phyloP scores from a whole-genome alignment of 2,113 vertebrate genomes.

The Ancistrus triradiatus region DNA sequence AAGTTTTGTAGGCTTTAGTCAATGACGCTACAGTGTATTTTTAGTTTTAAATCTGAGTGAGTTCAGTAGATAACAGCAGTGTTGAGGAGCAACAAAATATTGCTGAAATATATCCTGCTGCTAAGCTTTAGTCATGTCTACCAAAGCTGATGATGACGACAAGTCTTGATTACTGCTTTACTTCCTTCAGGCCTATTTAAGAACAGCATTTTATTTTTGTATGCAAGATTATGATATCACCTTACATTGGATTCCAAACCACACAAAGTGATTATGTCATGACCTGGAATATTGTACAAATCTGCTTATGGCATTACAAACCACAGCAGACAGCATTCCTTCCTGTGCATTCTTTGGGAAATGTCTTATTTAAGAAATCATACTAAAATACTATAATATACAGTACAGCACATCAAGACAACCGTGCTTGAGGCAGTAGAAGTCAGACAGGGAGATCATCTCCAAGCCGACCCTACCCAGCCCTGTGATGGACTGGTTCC shows the following conservation, averaged over 20 bases:
- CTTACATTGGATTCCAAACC: not conserved
- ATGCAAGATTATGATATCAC: slow-evolving; percentile 9
- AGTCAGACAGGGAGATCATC: too few relatives aligned
- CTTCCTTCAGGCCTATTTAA: slow-evolving; percentile 7
- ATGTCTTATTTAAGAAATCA: too few relatives aligned
- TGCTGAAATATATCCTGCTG: slow-evolving; percentile 8
- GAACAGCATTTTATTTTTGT: slow-evolving; percentile 18
- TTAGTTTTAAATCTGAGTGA: not conserved
- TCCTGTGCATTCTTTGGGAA: not conserved
- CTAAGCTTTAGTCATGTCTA: slow-evolving; percentile 32
- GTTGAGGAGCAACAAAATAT: slow-evolving; percentile 35
- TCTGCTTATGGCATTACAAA: too few relatives aligned
- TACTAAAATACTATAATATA: too few relatives aligned
- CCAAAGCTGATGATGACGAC: slow-evolving; percentile 25
- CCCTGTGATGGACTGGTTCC: too few relatives aligned
- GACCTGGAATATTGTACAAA: slow-evolving; percentile 4
- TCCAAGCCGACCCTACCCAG: too few relatives aligned
- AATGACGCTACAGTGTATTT: not conserved
- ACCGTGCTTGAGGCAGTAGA: too few relatives aligned
- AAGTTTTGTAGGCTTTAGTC: too few relatives aligned
- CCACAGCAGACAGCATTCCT: too few relatives aligned
- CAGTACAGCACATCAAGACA: too few relatives aligned
- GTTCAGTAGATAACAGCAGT: slow-evolving; percentile 22
- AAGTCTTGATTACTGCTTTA: slow-evolving; percentile 26
- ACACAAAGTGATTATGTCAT: not conserved